A percentile compares a stretch with the other conserved stretches of the same genome.
Evolutionary conservation across 2,888 invertebrate genomes (phyloP).

Genomic region (Chironomus tentans): DNA sequence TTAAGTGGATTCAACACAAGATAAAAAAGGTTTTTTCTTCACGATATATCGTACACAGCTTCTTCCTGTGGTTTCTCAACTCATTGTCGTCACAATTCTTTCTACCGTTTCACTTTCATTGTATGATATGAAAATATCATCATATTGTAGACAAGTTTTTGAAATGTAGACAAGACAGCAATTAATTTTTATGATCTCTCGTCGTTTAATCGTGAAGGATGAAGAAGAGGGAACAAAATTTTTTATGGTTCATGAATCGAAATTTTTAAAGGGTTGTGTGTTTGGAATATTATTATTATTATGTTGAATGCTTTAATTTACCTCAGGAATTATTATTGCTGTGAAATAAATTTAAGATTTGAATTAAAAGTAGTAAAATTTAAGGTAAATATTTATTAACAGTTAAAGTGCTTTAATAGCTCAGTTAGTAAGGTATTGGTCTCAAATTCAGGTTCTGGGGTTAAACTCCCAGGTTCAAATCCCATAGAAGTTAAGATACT

Average conservation of each 20-base stretch:
- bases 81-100: background rate
- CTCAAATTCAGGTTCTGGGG: too few species aligned
- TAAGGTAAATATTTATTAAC: too few species aligned
- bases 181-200: conserved; percentile 21
- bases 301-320: background rate
- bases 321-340: too few species aligned
- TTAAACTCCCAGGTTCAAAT: too few species aligned
- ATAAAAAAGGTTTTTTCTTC: too few species aligned
- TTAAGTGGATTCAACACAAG: conserved; percentile 17
- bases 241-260: background rate
- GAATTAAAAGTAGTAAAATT: too few species aligned
- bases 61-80: background rate
- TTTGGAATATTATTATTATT: background rate
- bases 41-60: too few species aligned
- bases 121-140: background rate
- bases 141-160: background rate
- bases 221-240: background rate
- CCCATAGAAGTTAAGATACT: too few species aligned
- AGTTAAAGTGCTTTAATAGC: too few species aligned
- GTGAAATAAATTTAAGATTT: too few species aligned
- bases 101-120: background rate
- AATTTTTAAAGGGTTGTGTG: background rate
- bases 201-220: background rate
- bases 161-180: conserved; percentile 14
- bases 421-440: too few species aligned